These are phyloP conservation scores for Drosophila dunni DNA, from an alignment of 1,140 invertebrate species.

Conservation along the genomic window DNA sequence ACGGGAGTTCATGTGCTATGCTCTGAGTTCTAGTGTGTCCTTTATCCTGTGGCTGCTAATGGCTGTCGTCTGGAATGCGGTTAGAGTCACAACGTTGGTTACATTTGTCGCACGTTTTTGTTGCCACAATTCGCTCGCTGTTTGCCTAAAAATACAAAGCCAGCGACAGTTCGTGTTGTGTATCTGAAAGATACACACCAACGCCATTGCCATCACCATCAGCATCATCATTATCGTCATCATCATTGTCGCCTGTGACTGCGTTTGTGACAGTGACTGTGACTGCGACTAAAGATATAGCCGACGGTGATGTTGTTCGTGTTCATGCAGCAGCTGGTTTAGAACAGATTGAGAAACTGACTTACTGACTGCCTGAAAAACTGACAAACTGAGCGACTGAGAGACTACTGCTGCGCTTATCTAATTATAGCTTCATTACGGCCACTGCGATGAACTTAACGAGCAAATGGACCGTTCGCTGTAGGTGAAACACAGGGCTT, in stretches of 20 bases:
- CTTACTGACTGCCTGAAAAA: conserved; percentile 7
- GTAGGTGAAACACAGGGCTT: conserved; percentile 32
- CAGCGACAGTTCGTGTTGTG: conserved; percentile 29
- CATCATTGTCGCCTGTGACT: conserved; percentile 11
- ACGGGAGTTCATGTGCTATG: conserved; percentile 21
- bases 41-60: conserved; percentile 29
- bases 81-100: conserved; percentile 67
- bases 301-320: background rate
- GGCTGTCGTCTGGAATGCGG: conserved; percentile 69
- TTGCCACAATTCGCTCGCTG: conserved; percentile 34
- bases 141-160: conserved; percentile 66
- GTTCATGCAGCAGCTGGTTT: conserved; percentile 44
- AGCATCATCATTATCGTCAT: conserved; percentile 15
- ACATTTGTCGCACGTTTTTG: conserved; percentile 49
- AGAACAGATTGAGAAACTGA: conserved; percentile 5
- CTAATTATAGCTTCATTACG: conserved; percentile 81
- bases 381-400: conserved; percentile 5
- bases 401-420: conserved; percentile 54
- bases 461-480: conserved; percentile 40
- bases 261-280: too few relatives aligned
- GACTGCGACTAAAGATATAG: conserved; percentile 5
- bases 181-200: conserved; percentile 48
- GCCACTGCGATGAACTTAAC: conserved; percentile 54
- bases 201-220: background rate
- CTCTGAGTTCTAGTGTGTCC: background rate